Percentiles rank a stretch among this genome's conserved stretches.
Evolutionary conservation across 2,113 vertebrate species (phyloP).

Genomic region (Solenodon paradoxus): DNA sequence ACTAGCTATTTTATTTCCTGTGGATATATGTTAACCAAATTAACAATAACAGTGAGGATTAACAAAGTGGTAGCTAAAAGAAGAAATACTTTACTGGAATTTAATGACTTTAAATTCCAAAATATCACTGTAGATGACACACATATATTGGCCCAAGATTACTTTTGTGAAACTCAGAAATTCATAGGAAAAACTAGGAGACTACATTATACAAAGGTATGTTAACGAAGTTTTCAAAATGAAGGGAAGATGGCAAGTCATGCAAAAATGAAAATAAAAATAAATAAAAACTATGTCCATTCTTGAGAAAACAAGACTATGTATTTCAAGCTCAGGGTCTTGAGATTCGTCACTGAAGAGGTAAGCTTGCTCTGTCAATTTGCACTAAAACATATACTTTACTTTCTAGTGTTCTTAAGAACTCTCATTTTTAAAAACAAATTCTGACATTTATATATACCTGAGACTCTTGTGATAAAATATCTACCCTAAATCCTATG

Average conservation of each 20-base stretch:
- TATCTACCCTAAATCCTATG: too few relatives aligned
- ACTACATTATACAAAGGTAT: not conserved
- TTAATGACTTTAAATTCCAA: not conserved
- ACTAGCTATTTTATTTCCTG: not conserved
- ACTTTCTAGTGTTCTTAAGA: not conserved
- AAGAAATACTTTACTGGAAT: not conserved
- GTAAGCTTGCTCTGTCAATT: not conserved
- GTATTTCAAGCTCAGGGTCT: not conserved
- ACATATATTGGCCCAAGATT: not conserved
- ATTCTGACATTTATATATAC: not conserved
- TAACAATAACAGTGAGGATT: not conserved
- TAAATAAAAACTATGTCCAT: not conserved
- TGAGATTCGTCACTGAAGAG: not conserved
- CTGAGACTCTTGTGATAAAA: not conserved
- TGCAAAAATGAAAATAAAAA: too few relatives aligned
- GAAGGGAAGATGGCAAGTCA: not conserved
- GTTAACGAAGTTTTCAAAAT: not conserved
- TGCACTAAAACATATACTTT: not conserved
- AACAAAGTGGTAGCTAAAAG: not conserved
- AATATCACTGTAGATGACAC: not conserved
- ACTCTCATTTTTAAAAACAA: not conserved
- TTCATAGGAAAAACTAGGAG: not conserved
- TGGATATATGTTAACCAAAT: not conserved
- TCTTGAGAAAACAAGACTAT: not conserved
- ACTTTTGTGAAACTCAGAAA: not conserved